A percentile compares a stretch with the other conserved stretches of the same genome.
Conservation (phyloP, 2,113 vertebrate genomes). For the Typhlomys cinereus region DNA sequence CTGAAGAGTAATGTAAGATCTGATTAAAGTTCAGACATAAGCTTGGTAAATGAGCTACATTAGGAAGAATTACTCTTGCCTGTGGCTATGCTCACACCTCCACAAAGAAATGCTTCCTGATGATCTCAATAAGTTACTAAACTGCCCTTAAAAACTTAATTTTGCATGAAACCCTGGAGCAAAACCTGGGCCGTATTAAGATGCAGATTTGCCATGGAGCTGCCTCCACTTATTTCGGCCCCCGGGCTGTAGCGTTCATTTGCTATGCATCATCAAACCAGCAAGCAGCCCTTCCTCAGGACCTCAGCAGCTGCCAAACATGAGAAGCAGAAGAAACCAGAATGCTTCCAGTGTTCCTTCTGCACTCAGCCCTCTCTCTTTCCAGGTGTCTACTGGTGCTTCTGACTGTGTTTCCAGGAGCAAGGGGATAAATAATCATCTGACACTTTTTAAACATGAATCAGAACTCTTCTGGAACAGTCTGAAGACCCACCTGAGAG, state of each 20-base stretch:
- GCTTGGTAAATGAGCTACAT: constrained; percentile 83
- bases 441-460: constrained; percentile 25
- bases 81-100: constrained; percentile 86
- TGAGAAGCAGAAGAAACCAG: constrained; percentile 63
- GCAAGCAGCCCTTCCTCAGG: constrained; percentile 84
- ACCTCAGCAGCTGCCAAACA: constrained; percentile 72
- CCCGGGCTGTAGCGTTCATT: constrained; percentile 86
- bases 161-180: constrained; percentile 88
- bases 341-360: constrained; percentile 64
- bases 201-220: constrained; percentile 86
- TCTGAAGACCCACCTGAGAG: background rate
- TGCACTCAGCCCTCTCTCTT: constrained; percentile 37
- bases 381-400: background rate
- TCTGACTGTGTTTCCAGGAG: constrained; percentile 24
- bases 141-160: constrained; percentile 90
- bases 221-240: constrained; percentile 83
- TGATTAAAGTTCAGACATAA: constrained; percentile 86
- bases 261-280: constrained; percentile 90
- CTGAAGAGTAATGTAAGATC: constrained; percentile 80
- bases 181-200: constrained; percentile 85
- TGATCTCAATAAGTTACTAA: constrained; percentile 90
- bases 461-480: background rate
- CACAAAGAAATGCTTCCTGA: constrained; percentile 87
- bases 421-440: constrained; percentile 3
- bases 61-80: constrained; percentile 86